These are phyloP conservation scores for Tachysurus vachellii DNA, from an alignment of 2,113 vertebrate genomes.

Conservation along the genomic window DNA sequence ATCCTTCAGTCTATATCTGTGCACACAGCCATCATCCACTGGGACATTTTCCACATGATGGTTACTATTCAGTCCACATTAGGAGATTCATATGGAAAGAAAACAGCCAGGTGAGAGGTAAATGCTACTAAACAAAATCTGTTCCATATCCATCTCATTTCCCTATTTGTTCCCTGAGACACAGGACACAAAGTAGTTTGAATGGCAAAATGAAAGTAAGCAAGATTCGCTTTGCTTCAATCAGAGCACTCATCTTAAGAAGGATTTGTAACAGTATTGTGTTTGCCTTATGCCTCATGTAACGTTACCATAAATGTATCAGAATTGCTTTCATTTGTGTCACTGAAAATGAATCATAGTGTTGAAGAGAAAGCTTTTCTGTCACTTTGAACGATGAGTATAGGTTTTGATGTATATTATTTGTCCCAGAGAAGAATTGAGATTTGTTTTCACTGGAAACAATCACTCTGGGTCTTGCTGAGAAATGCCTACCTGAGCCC, in stretches of 20 bases:
- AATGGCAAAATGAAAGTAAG: not conserved
- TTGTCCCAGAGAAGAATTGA: not conserved
- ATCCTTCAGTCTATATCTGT: constrained; percentile 9
- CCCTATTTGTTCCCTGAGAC: not conserved
- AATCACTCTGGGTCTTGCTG: not conserved
- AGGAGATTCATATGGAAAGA: not conserved
- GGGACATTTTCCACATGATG: constrained; percentile 7
- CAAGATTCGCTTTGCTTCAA: not conserved
- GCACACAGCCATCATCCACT: constrained; percentile 6
- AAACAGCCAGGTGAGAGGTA: not conserved
- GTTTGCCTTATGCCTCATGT: not conserved
- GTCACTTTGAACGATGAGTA: constrained; percentile 17
- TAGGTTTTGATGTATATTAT: constrained; percentile 12
- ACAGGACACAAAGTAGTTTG: not conserved
- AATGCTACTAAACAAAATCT: not conserved
- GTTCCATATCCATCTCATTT: not conserved
- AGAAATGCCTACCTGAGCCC: not conserved
- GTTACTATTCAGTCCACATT: not conserved
- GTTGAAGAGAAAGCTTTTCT: constrained; percentile 21
- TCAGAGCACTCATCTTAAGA: not conserved
- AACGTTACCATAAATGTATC: constrained; percentile 10
- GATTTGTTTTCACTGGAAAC: constrained; percentile 24
- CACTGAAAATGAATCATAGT: constrained; percentile 1
- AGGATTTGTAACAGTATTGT: not conserved
- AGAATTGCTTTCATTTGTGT: constrained; percentile 28